Evolutionary conservation across 2,113 vertebrate genomes (phyloP), one percentile per base, ranked within the genome.

Genomic region (Megaceryle torquata): DNA sequence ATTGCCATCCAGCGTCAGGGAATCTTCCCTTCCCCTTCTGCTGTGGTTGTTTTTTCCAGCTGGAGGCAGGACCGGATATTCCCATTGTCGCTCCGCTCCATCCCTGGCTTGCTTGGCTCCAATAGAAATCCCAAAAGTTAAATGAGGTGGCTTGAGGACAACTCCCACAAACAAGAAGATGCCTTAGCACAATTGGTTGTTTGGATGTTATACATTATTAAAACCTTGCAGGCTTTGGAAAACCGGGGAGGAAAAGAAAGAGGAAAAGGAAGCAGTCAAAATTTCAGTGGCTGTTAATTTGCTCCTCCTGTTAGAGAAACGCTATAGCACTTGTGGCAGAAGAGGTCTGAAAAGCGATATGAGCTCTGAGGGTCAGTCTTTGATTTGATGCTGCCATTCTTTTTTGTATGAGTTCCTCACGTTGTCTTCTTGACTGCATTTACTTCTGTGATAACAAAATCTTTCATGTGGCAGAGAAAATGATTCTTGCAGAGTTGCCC

Each of bases 21-120:
- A 56, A 18, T 25, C 65, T 59, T 57, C 57, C 25, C 81, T 46
- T 83, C 54, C 61, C n/a, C 12, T 51, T 15, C 7, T 44, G 89
- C 10, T 35, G 69, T 12, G 5, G 84, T 67, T 89, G 78, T 13
- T 37, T 88, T 89, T 64, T 33, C 77, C 94, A 86, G 72, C 15
- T 76, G 76, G 80, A 77, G 86, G 85, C 65, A 80, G 81, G 75
- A 74, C 88, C 88, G 96, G 91, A 88, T 86, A 82, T 84, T 93
- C 43, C 86, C 70, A 9, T 46, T 71, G 89, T 68, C 25, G 61
- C 76, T 21, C 63, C 31, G 26, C 92, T 85, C 63, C 69, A 64
- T 60, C 76, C 76, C 63, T 18, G 63, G 37, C 67, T 69, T 21
- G 26, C 51, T 70, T 43, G 89, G 41, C 80, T 82, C 72, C 91